Conservation (phyloP, 2,113 vertebrate genomes). For the Ciconia stormi region DNA sequence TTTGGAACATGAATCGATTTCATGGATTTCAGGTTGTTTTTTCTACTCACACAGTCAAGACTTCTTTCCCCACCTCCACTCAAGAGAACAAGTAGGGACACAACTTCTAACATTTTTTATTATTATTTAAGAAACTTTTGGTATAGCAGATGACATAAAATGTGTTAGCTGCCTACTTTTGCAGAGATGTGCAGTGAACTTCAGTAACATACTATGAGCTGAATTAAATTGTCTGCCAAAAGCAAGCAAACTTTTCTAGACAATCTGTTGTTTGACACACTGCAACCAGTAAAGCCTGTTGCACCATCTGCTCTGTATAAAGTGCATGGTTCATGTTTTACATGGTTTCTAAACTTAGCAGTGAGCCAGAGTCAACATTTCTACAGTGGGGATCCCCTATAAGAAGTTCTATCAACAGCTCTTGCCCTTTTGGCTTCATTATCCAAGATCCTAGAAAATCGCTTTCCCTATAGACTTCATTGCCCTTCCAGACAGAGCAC, state of each 20-base stretch:
- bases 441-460: not conserved
- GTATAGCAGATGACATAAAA: conserved; percentile 36
- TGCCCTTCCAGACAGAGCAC: not conserved
- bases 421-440: not conserved
- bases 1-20: not conserved
- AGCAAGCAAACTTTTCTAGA: conserved; percentile 49
- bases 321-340: not conserved
- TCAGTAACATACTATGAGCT: not conserved
- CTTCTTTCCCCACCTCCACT: not conserved
- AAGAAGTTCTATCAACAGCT: not conserved
- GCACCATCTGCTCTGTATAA: conserved; percentile 57
- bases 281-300: conserved; percentile 57
- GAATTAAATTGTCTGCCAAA: conserved; percentile 35
- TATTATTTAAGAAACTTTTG: conserved; percentile 38
- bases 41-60: not conserved
- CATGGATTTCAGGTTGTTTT: not conserved
- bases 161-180: conserved; percentile 12
- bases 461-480: not conserved
- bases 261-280: conserved; percentile 72
- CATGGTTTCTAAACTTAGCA: conserved; percentile 41
- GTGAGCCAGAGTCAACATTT: not conserved
- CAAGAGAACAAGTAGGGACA: conserved; percentile 15
- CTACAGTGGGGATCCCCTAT: not conserved
- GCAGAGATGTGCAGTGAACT: not conserved
- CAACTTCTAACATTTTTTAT: not conserved